A percentile compares a stretch with the other conserved stretches of the same genome.
Conservation (phyloP, 2,797 vertebrate species). For the Gambelia wislizenii region DNA sequence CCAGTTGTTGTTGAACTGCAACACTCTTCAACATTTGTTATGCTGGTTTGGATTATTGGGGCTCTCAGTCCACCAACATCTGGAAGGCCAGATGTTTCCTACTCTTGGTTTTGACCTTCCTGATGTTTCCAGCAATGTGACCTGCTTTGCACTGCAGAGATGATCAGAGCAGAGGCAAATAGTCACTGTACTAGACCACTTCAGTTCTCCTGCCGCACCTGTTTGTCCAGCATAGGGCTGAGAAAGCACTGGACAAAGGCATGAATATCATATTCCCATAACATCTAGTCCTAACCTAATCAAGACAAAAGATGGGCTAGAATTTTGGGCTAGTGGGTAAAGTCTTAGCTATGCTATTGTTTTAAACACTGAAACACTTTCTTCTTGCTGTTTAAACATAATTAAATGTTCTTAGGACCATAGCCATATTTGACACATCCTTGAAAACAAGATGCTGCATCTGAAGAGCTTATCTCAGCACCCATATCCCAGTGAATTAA, state of each 20-base stretch:
- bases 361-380: constrained; percentile 28
- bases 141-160: background rate
- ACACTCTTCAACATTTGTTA: too few relatives aligned
- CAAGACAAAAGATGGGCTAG: background rate
- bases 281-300: background rate
- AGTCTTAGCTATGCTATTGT: constrained; percentile 1
- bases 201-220: background rate
- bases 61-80: too few relatives aligned
- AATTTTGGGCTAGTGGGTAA: background rate
- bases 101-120: too few relatives aligned
- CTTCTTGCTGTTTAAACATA: constrained; percentile 20
- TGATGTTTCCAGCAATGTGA: background rate
- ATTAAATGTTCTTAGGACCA: constrained; percentile 39
- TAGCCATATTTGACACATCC: constrained; percentile 32
- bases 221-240: background rate
- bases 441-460: constrained; percentile 50
- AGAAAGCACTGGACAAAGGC: background rate
- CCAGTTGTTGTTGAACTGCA: too few relatives aligned
- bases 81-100: too few relatives aligned
- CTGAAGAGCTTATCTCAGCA: constrained; percentile 51
- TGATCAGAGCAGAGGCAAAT: background rate
- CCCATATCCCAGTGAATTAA: constrained; percentile 52
- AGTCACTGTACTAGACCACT: background rate
- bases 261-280: background rate
- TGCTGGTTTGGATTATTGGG: too few relatives aligned